A percentile compares a stretch with the other conserved stretches of the same genome.
Evolutionary conservation across 2,888 invertebrate species (phyloP).

Genomic region (Cephus spinipes): DNA sequence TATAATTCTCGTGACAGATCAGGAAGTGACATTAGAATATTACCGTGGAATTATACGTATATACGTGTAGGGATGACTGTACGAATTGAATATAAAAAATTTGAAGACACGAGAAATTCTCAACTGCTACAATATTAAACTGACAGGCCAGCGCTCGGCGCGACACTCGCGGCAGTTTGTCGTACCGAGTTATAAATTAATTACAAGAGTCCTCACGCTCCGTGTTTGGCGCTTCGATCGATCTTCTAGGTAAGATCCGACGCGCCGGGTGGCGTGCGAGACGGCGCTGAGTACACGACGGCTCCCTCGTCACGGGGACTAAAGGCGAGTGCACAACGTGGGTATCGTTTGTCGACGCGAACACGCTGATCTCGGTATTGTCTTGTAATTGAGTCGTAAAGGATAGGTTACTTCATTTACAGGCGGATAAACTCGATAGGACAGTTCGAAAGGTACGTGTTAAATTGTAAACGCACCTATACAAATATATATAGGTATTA

Average conservation of each 20-base stretch:
- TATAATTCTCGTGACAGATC: background rate
- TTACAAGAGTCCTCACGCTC: background rate
- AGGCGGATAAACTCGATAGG: background rate
- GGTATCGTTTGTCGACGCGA: background rate
- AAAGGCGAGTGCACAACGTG: slow-evolving; percentile 3
- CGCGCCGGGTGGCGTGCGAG: background rate
- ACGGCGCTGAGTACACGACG: background rate
- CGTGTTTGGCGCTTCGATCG: background rate
- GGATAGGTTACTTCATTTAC: background rate
- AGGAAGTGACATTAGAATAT: background rate
- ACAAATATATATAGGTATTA: background rate
- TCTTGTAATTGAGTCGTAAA: background rate
- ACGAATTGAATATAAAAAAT: background rate
- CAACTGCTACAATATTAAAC: background rate
- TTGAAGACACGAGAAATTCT: background rate
- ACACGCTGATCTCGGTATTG: slow-evolving; percentile 2
- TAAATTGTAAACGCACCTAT: too few relatives aligned
- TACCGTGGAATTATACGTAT: background rate
- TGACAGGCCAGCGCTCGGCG: background rate
- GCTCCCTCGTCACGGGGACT: background rate
- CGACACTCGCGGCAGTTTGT: background rate
- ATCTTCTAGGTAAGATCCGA: background rate
- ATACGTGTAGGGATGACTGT: background rate
- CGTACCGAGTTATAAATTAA: background rate
- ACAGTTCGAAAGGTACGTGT: background rate